Conservation (phyloP, 2,888 invertebrate species). For the Ormyrus pomaceus region DNA sequence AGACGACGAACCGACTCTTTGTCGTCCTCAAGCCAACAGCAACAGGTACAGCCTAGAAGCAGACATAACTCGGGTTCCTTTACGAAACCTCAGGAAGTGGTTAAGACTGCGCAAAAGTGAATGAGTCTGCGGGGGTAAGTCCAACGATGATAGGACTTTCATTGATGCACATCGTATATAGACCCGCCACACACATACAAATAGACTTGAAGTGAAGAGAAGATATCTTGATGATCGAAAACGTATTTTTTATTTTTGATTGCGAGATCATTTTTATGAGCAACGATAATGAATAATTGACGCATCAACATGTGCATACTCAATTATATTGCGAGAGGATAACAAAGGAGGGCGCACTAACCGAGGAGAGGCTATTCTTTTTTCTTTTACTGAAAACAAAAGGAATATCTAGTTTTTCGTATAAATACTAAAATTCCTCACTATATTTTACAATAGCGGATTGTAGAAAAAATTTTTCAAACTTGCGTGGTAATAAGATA, state of each 20-base stretch:
- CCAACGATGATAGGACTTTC: conserved; percentile 22
- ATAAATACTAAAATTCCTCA: conserved; percentile 40
- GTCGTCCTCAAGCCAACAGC: conserved; percentile 61
- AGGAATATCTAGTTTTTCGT: conserved; percentile 38
- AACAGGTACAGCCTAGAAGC: conserved; percentile 65
- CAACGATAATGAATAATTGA: conserved; percentile 31
- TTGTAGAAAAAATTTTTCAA: conserved; percentile 10
- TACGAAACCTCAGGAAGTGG: conserved; percentile 64
- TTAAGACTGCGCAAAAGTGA: conserved; percentile 58
- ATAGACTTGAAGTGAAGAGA: conserved; percentile 1
- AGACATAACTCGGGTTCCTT: conserved; percentile 69
- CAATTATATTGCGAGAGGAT: conserved; percentile 26
- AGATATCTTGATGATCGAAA: conserved; percentile 14
- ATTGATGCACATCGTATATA: no score
- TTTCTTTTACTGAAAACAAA: conserved; percentile 35
- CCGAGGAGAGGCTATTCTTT: conserved; percentile 39
- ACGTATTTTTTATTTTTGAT: conserved; percentile 35
- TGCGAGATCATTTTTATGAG: conserved; percentile 28
- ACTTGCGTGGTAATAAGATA: conserved; percentile 24
- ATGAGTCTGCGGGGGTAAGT: conserved; percentile 23
- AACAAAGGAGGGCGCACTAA: conserved; percentile 16
- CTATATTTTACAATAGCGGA: conserved; percentile 35
- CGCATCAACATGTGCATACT: conserved; percentile 33
- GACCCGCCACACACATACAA: neutral
- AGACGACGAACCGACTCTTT: conserved; percentile 66